Base-by-base conservation (phyloP, 2,888 invertebrate genomes). In the Lapara coniferarum region DNA sequence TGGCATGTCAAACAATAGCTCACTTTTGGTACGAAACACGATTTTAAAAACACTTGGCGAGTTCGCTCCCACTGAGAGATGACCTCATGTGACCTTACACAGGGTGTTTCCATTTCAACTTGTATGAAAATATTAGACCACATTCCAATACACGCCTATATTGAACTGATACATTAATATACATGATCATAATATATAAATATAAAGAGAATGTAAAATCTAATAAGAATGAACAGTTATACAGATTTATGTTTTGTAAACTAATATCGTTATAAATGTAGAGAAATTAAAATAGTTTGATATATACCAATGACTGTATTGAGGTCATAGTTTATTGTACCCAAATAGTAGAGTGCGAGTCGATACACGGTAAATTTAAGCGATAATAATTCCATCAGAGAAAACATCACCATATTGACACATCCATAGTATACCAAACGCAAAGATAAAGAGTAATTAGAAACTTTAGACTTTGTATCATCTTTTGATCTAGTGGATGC, bases 31-130 rank as follows among this genome's bases (percentile, higher is more conserved):
- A 81, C 78, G 75, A 86, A 88, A 89, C 85, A 84, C 85, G 81
- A 88, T 89, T 85, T 86, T 87, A 85, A 89, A 87, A 86, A 89
- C 89, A 88, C 81, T 81, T 87, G 83, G 88, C 82, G 81, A 83
- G 75, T 79, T 77, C 70, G 74, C 72, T 70, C 70, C 85, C 84
- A 84, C 46, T 75, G 13, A 78, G 69, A 12, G 0, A 10, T 73
- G 85, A 83, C 37, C 84, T 75, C 46, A 12, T 19, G 46, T 63
- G 63, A 63, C 63, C 63, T 63, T 63, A 19, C 16, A 63, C 49
- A 63, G 49, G 49, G 14, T 63, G 49, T 63, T 13, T 63, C 19
- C 12, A 37, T 37, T 37, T 37, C 37, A 37, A 37, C 12, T 63
- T 16, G 46, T 19, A 16, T 0, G 37, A 37, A 44, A n/a, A 46